These are phyloP conservation scores for Panurus biarmicus DNA, from an alignment of 2,113 vertebrate genomes.

Conservation along the genomic window DNA sequence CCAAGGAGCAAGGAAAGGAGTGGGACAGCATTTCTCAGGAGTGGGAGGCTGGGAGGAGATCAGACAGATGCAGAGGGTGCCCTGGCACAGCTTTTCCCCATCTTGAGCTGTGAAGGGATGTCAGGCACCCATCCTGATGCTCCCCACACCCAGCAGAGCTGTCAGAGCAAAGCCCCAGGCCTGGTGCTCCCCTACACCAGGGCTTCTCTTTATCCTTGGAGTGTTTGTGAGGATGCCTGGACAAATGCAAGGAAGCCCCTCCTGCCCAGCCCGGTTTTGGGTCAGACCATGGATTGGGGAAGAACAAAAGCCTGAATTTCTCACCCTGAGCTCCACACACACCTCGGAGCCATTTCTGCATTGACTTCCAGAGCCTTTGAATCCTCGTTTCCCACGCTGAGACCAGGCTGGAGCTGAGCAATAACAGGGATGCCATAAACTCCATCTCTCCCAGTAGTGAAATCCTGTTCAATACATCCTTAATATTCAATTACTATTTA, in stretches of 20 bases:
- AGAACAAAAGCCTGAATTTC: background rate
- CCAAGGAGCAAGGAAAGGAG: background rate
- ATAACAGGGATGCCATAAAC: background rate
- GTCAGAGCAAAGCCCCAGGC: background rate
- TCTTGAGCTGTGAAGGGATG: background rate
- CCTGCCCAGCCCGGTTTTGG: background rate
- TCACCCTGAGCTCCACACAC: background rate
- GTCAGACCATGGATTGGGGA: background rate
- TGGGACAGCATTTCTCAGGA: background rate
- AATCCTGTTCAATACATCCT: constrained; percentile 28
- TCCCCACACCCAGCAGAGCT: background rate
- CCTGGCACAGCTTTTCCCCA: background rate
- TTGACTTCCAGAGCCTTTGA: background rate
- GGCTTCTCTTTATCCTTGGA: fast-evolving
- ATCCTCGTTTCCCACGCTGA: background rate
- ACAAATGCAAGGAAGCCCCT: background rate
- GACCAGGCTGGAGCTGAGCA: background rate
- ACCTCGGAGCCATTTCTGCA: background rate
- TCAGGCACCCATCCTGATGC: background rate
- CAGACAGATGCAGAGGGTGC: fast-evolving
- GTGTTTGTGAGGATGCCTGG: background rate
- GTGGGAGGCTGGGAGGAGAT: fast-evolving
- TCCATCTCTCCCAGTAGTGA: background rate
- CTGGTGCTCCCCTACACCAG: fast-evolving
- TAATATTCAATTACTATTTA: constrained; percentile 69